A percentile compares a stretch with the other conserved stretches of the same genome.
phyloP scores from a whole-genome alignment of 1,140 invertebrate genomes.

The Physella acuta region DNA sequence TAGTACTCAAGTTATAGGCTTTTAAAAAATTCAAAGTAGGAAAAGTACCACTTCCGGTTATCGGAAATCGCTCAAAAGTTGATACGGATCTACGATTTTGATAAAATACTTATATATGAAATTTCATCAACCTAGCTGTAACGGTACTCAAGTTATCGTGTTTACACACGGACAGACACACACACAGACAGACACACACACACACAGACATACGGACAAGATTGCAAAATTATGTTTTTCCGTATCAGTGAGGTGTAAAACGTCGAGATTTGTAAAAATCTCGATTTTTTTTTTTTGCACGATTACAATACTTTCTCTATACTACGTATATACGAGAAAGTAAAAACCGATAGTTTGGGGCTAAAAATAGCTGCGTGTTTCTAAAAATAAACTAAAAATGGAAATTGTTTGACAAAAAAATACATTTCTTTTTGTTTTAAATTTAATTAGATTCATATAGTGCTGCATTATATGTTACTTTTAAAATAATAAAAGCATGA shows the following conservation, averaged over 20 bases:
- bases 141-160: not conserved
- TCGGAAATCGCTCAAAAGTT: too few relatives aligned
- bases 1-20: not conserved
- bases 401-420: too few relatives aligned
- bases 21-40: not conserved
- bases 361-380: not conserved
- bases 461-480: too few relatives aligned
- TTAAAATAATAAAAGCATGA: too few relatives aligned
- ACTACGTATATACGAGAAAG: not conserved
- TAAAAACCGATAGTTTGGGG: not conserved
- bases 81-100: too few relatives aligned
- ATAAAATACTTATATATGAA: not conserved
- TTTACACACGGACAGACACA: not conserved
- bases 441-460: too few relatives aligned
- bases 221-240: not conserved
- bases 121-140: not conserved
- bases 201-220: not conserved
- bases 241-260: not conserved
- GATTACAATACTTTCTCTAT: not conserved
- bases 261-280: not conserved
- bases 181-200: not conserved
- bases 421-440: too few relatives aligned
- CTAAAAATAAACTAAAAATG: not conserved
- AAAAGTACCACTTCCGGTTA: too few relatives aligned
- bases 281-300: not conserved